Percentiles rank a stretch among this genome's conserved stretches.
These are phyloP conservation scores for Myxocyprinus asiaticus DNA, from an alignment of 2,113 vertebrate species.

Conservation along the genomic window DNA sequence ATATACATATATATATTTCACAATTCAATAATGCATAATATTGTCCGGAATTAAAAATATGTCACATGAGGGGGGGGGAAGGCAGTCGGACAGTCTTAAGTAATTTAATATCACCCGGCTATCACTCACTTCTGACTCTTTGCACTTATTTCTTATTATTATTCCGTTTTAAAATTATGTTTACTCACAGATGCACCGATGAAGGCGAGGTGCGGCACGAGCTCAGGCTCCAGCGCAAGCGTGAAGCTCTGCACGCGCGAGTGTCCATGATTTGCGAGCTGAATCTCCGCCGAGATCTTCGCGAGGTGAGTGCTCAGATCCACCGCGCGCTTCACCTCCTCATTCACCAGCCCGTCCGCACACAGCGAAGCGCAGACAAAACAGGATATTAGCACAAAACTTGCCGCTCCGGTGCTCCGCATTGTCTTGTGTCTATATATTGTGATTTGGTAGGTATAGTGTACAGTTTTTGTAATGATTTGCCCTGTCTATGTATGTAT, in stretches of 20 bases:
- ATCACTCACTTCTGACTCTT: background rate
- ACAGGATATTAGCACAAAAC: constrained; percentile 18
- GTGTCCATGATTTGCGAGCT: constrained; percentile 76
- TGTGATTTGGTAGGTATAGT: background rate
- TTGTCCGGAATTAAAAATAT: background rate
- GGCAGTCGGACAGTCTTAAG: too few species aligned
- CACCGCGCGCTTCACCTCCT: constrained; percentile 89
- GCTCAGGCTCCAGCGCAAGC: constrained; percentile 84
- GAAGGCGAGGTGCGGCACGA: constrained; percentile 84
- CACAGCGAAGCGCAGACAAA: constrained; percentile 63
- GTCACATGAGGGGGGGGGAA: too few species aligned
- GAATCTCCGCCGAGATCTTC: constrained; percentile 87
- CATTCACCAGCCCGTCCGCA: constrained; percentile 79
- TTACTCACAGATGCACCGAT: constrained; percentile 87
- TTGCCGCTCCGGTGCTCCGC: constrained; percentile 6
- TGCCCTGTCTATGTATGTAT: background rate
- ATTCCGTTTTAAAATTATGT: background rate
- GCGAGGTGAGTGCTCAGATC: constrained; percentile 92
- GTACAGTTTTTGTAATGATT: background rate
- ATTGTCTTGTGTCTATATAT: background rate
- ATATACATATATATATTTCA: background rate
- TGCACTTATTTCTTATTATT: background rate
- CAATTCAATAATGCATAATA: background rate
- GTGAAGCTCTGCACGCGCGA: constrained; percentile 77
- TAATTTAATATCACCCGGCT: background rate